Conservation (phyloP, 1,140 invertebrate genomes). For the Bombus fervidus region DNA sequence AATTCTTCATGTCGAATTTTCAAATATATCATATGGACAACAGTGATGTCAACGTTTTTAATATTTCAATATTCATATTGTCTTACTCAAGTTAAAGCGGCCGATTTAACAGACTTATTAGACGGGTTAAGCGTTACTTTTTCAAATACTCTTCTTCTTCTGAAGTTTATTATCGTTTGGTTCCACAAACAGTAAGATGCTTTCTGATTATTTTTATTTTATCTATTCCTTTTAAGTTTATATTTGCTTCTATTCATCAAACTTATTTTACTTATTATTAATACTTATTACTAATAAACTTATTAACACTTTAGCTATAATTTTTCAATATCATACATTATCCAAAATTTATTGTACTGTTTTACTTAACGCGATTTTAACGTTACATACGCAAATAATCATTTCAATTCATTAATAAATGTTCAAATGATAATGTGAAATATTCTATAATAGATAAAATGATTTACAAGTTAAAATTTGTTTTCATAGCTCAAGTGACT, state of each 20-base stretch:
- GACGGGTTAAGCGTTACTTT: slow-evolving; percentile 50
- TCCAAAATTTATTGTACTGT: too few relatives aligned
- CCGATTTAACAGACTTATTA: slow-evolving; percentile 25
- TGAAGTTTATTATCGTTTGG: slow-evolving; percentile 56
- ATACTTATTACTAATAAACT: too few relatives aligned
- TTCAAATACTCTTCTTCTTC: slow-evolving; percentile 48
- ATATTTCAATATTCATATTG: slow-evolving; percentile 51
- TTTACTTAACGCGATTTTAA: too few relatives aligned
- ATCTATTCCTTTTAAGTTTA: not conserved
- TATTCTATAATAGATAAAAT: too few relatives aligned
- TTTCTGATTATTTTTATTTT: not conserved
- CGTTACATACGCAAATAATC: not conserved
- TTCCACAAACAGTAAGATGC: slow-evolving; percentile 52
- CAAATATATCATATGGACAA: slow-evolving; percentile 14
- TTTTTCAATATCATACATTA: not conserved
- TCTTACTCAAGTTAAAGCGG: slow-evolving; percentile 32
- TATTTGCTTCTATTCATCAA: not conserved
- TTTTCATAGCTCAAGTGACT: too few relatives aligned
- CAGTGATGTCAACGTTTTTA: slow-evolving; percentile 21
- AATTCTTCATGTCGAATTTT: slow-evolving; percentile 11
- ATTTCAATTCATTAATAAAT: not conserved
- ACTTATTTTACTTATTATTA: not conserved
- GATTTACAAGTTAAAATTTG: too few relatives aligned
- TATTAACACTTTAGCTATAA: not conserved
- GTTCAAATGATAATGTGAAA: not conserved